Evolutionary conservation across 2,797 vertebrate species (phyloP).

Genomic region (Microchirus variegatus): DNA sequence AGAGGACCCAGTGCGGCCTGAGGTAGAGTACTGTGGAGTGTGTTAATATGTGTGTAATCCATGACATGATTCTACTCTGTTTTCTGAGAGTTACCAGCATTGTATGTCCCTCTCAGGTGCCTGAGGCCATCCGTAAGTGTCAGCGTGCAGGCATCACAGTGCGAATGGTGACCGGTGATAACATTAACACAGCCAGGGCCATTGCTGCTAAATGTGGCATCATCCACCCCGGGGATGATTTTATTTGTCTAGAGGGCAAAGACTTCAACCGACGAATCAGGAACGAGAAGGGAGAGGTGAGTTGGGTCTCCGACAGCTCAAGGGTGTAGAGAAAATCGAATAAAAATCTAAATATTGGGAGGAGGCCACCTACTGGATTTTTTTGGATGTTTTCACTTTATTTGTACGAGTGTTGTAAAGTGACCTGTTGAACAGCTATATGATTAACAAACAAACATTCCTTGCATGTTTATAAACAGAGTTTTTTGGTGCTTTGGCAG

Average conservation of each 20-base stretch:
- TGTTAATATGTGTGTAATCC: neutral
- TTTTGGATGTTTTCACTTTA: no score
- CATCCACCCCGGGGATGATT: constrained; percentile 91
- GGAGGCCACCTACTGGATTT: no score
- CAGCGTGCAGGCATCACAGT: constrained; percentile 93
- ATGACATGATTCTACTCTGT: neutral
- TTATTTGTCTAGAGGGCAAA: constrained; percentile 91
- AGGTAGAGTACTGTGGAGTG: constrained; percentile 75
- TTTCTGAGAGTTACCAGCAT: neutral
- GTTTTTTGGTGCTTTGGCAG: no score
- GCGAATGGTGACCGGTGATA: constrained; percentile 94
- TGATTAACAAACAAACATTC: no score
- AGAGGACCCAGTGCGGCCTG: constrained; percentile 92
- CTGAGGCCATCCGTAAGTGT: constrained; percentile 90
- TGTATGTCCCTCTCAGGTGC: constrained; percentile 78
- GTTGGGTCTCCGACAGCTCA: neutral
- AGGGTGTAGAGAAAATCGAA: neutral
- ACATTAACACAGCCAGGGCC: constrained; percentile 92
- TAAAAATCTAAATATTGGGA: no score
- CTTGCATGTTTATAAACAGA: no score
- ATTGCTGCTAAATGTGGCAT: constrained; percentile 93
- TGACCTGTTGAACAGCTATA: no score
- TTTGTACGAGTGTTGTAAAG: no score
- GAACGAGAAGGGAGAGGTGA: constrained; percentile 93
- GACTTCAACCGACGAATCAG: constrained; percentile 93